Evolutionary conservation across 2,888 invertebrate species (phyloP), one percentile per base, ranked within the genome.

Genomic region (Bellardia pandia): DNA sequence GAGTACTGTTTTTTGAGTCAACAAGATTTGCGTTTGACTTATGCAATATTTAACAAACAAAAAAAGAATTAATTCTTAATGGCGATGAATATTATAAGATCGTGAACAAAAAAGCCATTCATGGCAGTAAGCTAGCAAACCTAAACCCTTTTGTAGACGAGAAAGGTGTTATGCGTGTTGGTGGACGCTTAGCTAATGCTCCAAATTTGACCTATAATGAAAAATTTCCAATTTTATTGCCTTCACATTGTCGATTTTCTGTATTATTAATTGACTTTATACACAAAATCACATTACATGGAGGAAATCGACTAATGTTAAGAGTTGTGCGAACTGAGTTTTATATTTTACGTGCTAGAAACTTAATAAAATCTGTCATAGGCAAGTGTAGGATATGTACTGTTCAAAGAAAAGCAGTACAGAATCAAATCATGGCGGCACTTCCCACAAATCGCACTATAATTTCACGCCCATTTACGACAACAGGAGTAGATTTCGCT

Each of bases 301-400:
- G 62, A 14, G 62, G 62, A 6, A 62, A 13, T 23, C 58, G 30
- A 11, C 23, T 58, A 30, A 58, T 58, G 58, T 13, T 58, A 11
- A 58, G 58, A 11, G 62, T 62, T 1, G 13, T 78, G 14, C 58
- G 68, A 1, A 40, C 56, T 7, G 42, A 78, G 40, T 78, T 58
- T 23, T 53, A 14, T 40, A 78, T 68, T 7, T 48, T 13, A 13
- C 37, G 14, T 4, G 51, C 58, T n/a, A 53, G 33, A 53, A 69
- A 51, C 16, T n/a, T 69, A 9, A 69, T 69, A 7, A 69, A 69
- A 51, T 23, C 51, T 33, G 33, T 33, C 9, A 69, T 69, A 33
- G 69, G 69, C n/a, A 33, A 51, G 5, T 60, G 37, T 14, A 60
- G 33, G 11, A 5, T 37, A 3, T 60, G 37, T 37, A 14, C 14